Conservation (phyloP, 2,888 invertebrate genomes). For the Quadroppia sp. region DNA sequence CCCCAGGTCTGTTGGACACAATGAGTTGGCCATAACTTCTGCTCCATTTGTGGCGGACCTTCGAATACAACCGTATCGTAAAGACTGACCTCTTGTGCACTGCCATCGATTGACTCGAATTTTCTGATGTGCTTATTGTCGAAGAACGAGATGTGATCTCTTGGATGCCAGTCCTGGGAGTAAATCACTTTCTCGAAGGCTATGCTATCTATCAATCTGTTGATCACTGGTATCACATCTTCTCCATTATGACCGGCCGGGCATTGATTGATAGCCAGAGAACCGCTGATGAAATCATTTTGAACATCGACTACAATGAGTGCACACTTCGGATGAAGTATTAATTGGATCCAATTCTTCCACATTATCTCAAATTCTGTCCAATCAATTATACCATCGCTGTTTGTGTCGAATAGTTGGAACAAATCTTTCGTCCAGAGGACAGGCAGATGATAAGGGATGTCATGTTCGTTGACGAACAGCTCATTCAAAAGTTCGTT, state of each 20-base stretch:
- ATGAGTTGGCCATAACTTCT: slow-evolving; percentile 91
- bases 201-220: slow-evolving; percentile 72
- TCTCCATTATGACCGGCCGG: slow-evolving; percentile 84
- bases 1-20: slow-evolving; percentile 96
- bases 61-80: slow-evolving; percentile 91
- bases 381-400: slow-evolving; percentile 62
- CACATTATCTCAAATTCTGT: slow-evolving; percentile 80
- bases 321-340: slow-evolving; percentile 77
- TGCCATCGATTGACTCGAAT: slow-evolving; percentile 66
- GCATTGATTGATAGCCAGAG: slow-evolving; percentile 85
- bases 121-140: slow-evolving; percentile 78
- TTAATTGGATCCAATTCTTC: slow-evolving; percentile 78
- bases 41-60: slow-evolving; percentile 69
- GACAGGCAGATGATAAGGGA: slow-evolving; percentile 12
- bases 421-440: slow-evolving; percentile 40
- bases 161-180: slow-evolving; percentile 95
- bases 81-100: slow-evolving; percentile 53
- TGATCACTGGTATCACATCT: slow-evolving; percentile 87
- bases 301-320: slow-evolving; percentile 94
- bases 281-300: slow-evolving; percentile 95
- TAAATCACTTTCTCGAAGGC: slow-evolving; percentile 85
- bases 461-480: not conserved
- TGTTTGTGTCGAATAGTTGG: slow-evolving; percentile 44
- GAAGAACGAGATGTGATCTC: slow-evolving; percentile 90
- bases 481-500: not conserved